Conservation (phyloP, 2,888 invertebrate species). For the Macropis europaea region DNA sequence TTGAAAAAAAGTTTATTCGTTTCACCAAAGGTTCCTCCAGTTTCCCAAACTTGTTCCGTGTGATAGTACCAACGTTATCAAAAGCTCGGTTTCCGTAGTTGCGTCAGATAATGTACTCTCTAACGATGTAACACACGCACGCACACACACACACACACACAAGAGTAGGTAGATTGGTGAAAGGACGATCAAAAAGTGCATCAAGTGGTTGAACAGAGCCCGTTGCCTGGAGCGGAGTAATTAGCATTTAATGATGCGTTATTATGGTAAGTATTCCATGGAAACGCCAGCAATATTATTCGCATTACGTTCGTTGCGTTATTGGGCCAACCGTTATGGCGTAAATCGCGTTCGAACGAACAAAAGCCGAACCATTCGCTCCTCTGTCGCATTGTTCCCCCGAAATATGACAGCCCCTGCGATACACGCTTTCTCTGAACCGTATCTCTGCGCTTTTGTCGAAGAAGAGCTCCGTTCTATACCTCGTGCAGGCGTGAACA, state of each 20-base stretch:
- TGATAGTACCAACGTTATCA: slow-evolving; percentile 9
- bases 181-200: slow-evolving; percentile 18
- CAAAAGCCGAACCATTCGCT: slow-evolving; percentile 16
- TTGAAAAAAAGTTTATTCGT: too few relatives aligned
- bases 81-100: slow-evolving; percentile 12
- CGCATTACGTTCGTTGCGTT: neutral
- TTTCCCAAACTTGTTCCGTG: too few relatives aligned
- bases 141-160: too few relatives aligned
- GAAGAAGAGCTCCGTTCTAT: slow-evolving; percentile 1
- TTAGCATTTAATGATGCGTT: slow-evolving; percentile 32
- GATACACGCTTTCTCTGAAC: slow-evolving; percentile 22
- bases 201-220: too few relatives aligned
- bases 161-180: neutral
- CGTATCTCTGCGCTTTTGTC: slow-evolving; percentile 24
- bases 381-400: slow-evolving; percentile 20
- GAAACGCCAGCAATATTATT: neutral
- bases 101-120: slow-evolving; percentile 22
- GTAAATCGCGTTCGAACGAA: slow-evolving; percentile 18
- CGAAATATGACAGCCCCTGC: slow-evolving; percentile 17
- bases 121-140: neutral
- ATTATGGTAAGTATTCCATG: slow-evolving; percentile 1
- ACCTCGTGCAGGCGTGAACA: neutral
- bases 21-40: too few relatives aligned
- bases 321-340: slow-evolving; percentile 2
- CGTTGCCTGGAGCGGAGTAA: neutral